Evolutionary conservation across 2,113 vertebrate species (phyloP), one percentile per base, ranked within the genome.

Genomic region (Nothoprocta perdicaria): DNA sequence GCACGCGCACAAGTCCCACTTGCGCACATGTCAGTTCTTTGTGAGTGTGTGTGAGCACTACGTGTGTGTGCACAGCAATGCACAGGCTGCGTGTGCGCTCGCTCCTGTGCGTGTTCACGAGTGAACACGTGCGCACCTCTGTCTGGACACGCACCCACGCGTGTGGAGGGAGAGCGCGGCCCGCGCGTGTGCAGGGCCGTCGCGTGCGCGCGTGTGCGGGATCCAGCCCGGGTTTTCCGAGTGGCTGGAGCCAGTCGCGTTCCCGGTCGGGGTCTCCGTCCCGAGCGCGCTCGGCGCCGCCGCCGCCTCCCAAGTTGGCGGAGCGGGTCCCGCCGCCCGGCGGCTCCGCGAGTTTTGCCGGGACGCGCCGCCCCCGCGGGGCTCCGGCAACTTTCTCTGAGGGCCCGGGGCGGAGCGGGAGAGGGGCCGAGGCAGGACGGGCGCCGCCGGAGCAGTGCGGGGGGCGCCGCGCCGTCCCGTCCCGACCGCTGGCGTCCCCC

Each of bases 211-310:
- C 48, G 68, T 52, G 68, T 35, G 50, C 41, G 13, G 16, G 82
- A 94, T 94, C 89, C 93, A 94, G 19, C 82, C 93, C 93, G 82
- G 93, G 92, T 94, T 94, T 94, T 94, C 72, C 81, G 77, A 38
- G 89, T 35, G 65, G 66, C 87, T 62, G 80, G 23, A 53, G 57
- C 65, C 86, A 38, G 27, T 60, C 69, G 65, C 66, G 81, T 18
- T 92, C 77, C 89, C 81, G 92, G 85, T 55, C 71, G 89, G 83
- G 90, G 93, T 83, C 93, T 90, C 93, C 65, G 84, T 92, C 93
- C 84, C 90, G 83, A 84, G 53, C 63, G 57, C 63, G 69, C 33
- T 80, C 74, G 89, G 85, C 65, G 84, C 75, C 88, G 91, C 87
- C 74, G 66, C 66, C 71, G 88, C 80, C 82, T 65, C 90, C 82